phyloP scores from a whole-genome alignment of 2,797 vertebrate species.

The Florisuga fusca region DNA sequence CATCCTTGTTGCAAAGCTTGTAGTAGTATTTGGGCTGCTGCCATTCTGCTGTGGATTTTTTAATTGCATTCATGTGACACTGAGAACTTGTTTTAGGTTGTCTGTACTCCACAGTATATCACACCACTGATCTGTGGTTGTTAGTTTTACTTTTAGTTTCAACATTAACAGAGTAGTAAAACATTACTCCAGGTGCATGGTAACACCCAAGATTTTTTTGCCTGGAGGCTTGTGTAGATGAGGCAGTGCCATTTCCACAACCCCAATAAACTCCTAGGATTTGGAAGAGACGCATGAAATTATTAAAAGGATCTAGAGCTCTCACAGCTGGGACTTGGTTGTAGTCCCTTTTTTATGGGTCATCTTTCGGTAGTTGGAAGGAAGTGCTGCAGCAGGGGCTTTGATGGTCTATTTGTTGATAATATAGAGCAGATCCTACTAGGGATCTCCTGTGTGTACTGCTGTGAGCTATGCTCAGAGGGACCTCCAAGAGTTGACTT shows the following conservation, averaged over 20 bases:
- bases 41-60: neutral
- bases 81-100: neutral
- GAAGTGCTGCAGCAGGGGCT: neutral
- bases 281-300: neutral
- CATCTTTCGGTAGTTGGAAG: neutral
- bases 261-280: neutral
- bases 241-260: neutral
- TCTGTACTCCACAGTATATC: neutral
- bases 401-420: neutral
- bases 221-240: neutral
- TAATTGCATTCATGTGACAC: neutral
- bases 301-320: neutral
- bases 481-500: constrained; percentile 29
- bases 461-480: constrained; percentile 39
- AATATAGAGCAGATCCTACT: neutral
- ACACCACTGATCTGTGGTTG: constrained; percentile 1
- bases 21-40: neutral
- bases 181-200: neutral
- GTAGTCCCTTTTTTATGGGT: constrained; percentile 4
- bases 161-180: constrained; percentile 1
- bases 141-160: constrained; percentile 58
- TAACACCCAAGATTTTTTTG: constrained; percentile 3
- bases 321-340: neutral
- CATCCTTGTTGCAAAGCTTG: neutral
- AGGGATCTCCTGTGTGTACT: neutral